Evolutionary conservation across 2,113 vertebrate species (phyloP), one percentile per base, ranked within the genome.

Genomic region (Chionodraco myersi): DNA sequence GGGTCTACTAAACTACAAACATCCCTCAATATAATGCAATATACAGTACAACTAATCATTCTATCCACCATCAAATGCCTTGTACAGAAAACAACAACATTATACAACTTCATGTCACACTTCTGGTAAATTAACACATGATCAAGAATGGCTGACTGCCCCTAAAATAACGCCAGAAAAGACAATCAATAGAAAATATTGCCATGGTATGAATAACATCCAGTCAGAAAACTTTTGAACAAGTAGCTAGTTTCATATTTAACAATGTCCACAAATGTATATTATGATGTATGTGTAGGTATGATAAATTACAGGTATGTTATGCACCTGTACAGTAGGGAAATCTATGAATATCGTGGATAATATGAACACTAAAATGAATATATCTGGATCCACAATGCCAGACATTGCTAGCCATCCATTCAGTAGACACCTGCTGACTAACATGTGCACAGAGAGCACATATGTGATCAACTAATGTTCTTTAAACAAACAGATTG

Each of bases 401-500:
- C 7, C 59, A 26, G 10, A 18, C 21, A 30, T 1, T 10, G 47
- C n/a, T 16, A 4, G 23, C 57, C 44, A n/a, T 16, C n/a, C 34
- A 26, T 6, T 4, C 49, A 63, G n/a, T 8, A 15, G 47, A 45
- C 57, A 79, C 77, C 77, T 72, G 63, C 23, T 53, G 8, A 15
- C 21, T 9, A 1, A 3, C 26, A n/a, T 6, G 52, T 54, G 34
- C 1, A 48, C 3, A 48, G 11, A 41, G 7, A 41, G 36, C 36
- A 5, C 36, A 65, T 30, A 30, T 30, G 62, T 41, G 10, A 60
- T 47, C 30, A 5, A 9, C 57, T 6, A 1, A 10, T 36, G 11
- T 3, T 5, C 10, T 0, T 1, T 36, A 30, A 44, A 61, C 47
- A 14, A 30, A 30, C 30, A 30, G 30, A 30, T 4, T 30, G 3